A percentile compares a stretch with the other conserved stretches of the same genome.
Evolutionary conservation across 1,140 invertebrate genomes (phyloP).

Genomic region (Leptopilina boulardi): DNA sequence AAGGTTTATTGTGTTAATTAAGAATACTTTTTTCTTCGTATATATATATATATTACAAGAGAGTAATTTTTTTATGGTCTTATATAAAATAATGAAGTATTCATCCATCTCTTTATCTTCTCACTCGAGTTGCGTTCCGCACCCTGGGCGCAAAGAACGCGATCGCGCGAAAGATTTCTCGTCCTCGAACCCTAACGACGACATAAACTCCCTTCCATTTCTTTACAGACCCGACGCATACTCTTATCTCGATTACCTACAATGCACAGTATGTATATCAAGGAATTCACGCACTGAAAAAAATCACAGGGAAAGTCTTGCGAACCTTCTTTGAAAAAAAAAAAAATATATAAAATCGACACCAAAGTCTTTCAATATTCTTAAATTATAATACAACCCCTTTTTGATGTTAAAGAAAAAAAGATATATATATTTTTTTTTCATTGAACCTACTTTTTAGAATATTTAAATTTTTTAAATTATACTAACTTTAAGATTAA

Average conservation of each 20-base stretch:
- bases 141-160: conserved; percentile 30
- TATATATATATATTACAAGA: neutral
- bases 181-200: conserved; percentile 3
- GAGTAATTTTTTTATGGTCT: conserved; percentile 10
- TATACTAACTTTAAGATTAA: too few species aligned
- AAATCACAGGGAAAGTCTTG: neutral
- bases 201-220: conserved; percentile 23
- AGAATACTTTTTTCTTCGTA: neutral
- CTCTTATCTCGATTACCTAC: conserved; percentile 28
- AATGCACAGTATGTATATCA: neutral
- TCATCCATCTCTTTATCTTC: conserved; percentile 30
- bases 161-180: conserved; percentile 26
- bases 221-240: conserved; percentile 21
- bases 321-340: conserved; percentile 11
- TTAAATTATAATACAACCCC: neutral
- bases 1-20: conserved; percentile 5
- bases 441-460: too few species aligned
- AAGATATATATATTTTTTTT: too few species aligned
- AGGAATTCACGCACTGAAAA: conserved; percentile 31
- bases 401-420: neutral
- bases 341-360: too few species aligned
- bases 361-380: neutral
- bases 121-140: conserved; percentile 28
- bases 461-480: too few species aligned
- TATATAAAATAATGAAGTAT: conserved; percentile 32